Percentiles rank a stretch among this genome's conserved stretches.
These are phyloP conservation scores for Prionace glauca DNA, from an alignment of 2,797 vertebrate species.

Conservation along the genomic window DNA sequence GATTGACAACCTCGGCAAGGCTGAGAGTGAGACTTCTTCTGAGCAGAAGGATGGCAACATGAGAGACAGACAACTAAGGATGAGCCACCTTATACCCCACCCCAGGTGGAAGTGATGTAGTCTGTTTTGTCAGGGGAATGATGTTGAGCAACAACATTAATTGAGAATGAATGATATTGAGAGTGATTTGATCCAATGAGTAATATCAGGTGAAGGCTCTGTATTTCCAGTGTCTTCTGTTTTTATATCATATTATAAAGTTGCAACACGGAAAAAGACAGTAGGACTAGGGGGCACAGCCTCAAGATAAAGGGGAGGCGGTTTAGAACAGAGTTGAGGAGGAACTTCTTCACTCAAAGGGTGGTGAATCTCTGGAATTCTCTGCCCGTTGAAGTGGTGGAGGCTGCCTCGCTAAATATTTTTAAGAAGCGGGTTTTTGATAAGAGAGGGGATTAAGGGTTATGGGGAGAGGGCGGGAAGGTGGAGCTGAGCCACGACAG, in stretches of 20 bases:
- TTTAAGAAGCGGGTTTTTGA: no score
- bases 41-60: background rate
- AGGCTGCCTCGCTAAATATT: no score
- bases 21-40: background rate
- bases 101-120: background rate
- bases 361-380: no score
- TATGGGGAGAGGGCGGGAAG: no score
- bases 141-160: background rate
- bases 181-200: background rate
- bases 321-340: no score
- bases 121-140: background rate
- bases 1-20: background rate
- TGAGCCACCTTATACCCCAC: background rate
- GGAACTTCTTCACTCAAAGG: no score
- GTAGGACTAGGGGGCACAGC: no score
- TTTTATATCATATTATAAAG: background rate
- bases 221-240: background rate
- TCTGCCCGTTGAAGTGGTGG: no score
- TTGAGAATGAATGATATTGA: background rate
- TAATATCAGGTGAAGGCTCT: background rate
- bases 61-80: background rate
- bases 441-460: no score
- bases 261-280: background rate
- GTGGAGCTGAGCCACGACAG: no score
- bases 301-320: no score